Conservation (phyloP, 2,888 invertebrate genomes). For the Azorinus chamasolen region DNA sequence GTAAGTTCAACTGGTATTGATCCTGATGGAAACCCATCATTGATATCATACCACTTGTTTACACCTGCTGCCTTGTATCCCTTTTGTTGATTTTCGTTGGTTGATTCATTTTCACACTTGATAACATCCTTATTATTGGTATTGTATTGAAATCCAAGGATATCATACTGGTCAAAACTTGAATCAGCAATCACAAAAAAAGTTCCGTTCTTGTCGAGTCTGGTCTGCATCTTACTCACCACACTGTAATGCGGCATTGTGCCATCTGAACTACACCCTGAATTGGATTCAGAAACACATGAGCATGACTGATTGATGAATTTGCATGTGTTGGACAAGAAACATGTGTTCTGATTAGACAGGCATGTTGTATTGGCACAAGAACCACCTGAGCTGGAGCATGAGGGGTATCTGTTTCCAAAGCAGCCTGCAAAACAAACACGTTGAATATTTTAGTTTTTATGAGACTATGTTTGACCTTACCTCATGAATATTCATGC, state of each 20-base stretch:
- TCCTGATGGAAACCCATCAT: no score
- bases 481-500: no score
- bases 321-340: constrained; percentile 64
- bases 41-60: constrained; percentile 26
- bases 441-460: no score
- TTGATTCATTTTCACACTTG: constrained; percentile 49
- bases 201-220: no score
- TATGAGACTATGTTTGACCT: no score
- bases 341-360: constrained; percentile 65
- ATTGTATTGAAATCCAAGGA: constrained; percentile 70
- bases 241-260: no score
- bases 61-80: constrained; percentile 53
- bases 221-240: no score
- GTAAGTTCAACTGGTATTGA: constrained; percentile 36
- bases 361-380: constrained; percentile 47
- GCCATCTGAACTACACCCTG: constrained; percentile 24
- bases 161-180: no score
- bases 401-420: constrained; percentile 51
- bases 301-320: constrained; percentile 67
- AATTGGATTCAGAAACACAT: constrained; percentile 52
- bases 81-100: constrained; percentile 50
- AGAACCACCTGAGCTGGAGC: constrained; percentile 36
- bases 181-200: no score
- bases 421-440: constrained; percentile 67
- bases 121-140: constrained; percentile 45